phyloP scores from a whole-genome alignment of 2,888 invertebrate genomes.

The Drosophila lacicola region DNA sequence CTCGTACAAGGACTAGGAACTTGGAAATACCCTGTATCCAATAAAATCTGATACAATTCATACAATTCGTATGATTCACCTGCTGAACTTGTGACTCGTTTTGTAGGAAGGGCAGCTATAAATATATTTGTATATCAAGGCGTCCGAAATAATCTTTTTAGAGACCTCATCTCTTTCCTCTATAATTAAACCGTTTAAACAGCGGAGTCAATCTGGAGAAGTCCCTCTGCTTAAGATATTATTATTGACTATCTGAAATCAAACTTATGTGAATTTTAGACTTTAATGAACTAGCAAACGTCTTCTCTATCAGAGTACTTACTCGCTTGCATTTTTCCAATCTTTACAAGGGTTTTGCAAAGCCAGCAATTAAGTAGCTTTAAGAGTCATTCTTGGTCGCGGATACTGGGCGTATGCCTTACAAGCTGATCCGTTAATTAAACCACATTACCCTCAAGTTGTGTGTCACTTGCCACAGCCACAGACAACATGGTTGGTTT shows the following conservation, averaged over 20 bases:
- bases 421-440: conserved; percentile 68
- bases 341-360: conserved; percentile 5
- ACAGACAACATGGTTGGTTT: conserved; percentile 45
- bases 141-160: no score
- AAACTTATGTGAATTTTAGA: background rate
- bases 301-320: background rate
- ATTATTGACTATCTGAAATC: no score
- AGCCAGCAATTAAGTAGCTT: conserved; percentile 20
- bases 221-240: no score
- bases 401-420: conserved; percentile 5
- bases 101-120: no score
- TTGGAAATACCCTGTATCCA: no score
- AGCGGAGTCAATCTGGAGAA: background rate
- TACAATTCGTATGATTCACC: no score
- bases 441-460: conserved; percentile 66
- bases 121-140: no score
- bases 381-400: background rate
- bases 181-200: background rate
- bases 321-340: background rate
- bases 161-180: no score
- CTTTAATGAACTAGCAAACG: background rate
- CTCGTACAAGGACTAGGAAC: no score
- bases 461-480: conserved; percentile 35
- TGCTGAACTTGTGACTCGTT: no score
- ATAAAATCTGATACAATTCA: no score